A percentile compares a stretch with the other conserved stretches of the same genome.
These are phyloP conservation scores for Orientallactaga sibirica DNA, from an alignment of 2,797 vertebrate species.

Conservation along the genomic window DNA sequence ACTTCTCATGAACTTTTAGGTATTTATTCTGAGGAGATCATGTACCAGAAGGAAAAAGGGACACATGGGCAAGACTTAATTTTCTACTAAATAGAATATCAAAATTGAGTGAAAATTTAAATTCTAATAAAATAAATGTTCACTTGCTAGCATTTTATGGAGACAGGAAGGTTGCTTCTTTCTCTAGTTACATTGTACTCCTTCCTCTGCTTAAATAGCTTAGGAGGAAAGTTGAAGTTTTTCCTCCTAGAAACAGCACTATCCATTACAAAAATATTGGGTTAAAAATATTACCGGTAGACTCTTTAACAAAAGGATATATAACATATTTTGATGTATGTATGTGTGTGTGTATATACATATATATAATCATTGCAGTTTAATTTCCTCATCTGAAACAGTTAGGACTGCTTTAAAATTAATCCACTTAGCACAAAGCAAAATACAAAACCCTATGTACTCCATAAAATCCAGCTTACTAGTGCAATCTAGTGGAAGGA, in stretches of 20 bases:
- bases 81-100: background rate
- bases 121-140: background rate
- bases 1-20: background rate
- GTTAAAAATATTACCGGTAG: background rate
- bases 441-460: background rate
- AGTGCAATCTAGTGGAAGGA: slow-evolving; percentile 73
- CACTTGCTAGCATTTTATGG: background rate
- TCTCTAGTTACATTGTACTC: slow-evolving; percentile 9
- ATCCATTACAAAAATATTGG: background rate
- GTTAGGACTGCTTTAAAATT: slow-evolving; percentile 38
- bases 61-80: background rate
- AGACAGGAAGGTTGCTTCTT: background rate
- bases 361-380: background rate
- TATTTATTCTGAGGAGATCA: slow-evolving; percentile 41
- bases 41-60: slow-evolving; percentile 2
- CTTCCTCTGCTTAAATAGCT: slow-evolving; percentile 21
- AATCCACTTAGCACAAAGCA: slow-evolving; percentile 59
- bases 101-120: background rate
- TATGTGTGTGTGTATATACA: too few relatives aligned
- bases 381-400: slow-evolving; percentile 49
- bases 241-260: background rate
- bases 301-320: background rate
- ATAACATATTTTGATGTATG: background rate
- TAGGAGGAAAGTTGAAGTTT: background rate
- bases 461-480: slow-evolving; percentile 53